Evolutionary conservation across 2,797 vertebrate genomes (phyloP).

Genomic region (Cyclura pinguis): DNA sequence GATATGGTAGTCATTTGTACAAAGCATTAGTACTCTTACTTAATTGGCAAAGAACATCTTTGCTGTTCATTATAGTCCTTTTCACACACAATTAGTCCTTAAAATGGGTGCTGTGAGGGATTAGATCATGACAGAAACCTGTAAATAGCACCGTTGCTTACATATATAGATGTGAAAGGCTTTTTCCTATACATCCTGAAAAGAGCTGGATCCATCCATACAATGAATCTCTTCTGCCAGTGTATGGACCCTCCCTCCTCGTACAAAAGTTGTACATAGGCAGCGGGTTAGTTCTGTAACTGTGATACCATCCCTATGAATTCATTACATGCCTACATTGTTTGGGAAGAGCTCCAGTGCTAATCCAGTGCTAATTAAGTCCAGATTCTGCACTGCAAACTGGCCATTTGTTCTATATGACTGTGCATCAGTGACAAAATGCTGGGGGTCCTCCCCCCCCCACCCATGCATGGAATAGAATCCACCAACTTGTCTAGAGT

Average conservation of each 20-base stretch:
- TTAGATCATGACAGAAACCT: background rate
- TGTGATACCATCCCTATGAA: background rate
- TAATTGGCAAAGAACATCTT: background rate
- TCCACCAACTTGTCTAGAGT: background rate
- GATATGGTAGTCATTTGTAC: background rate
- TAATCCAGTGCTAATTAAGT: background rate
- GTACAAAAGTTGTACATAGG: background rate
- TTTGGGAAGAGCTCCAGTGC: background rate
- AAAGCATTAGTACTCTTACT: background rate
- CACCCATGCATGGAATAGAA: background rate
- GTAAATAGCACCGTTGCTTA: background rate
- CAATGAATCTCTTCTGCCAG: no score
- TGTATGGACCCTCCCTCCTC: no score
- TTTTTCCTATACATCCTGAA: background rate
- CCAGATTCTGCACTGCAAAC: background rate
- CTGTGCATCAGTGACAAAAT: background rate
- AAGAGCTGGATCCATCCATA: no score
- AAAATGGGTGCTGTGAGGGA: background rate
- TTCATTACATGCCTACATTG: background rate
- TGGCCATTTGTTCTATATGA: background rate
- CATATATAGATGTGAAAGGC: background rate
- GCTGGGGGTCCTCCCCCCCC: background rate
- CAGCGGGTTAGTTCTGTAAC: background rate
- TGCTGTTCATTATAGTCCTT: background rate
- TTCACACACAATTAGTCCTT: background rate